phyloP scores from a whole-genome alignment of 2,113 vertebrate species.

The Pholis gunnellus region DNA sequence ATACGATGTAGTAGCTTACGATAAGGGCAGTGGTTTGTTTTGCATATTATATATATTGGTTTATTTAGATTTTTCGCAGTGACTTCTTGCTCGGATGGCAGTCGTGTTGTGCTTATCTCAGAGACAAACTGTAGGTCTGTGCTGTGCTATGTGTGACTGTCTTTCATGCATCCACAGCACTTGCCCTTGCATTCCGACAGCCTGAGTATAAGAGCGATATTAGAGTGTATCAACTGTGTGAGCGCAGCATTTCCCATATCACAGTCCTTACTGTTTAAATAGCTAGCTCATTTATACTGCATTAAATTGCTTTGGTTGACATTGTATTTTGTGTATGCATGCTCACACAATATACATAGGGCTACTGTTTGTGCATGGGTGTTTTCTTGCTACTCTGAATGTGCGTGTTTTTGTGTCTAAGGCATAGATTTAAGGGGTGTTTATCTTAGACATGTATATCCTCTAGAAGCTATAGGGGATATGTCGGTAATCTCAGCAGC shows the following conservation, averaged over 20 bases:
- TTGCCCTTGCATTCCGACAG: constrained; percentile 16
- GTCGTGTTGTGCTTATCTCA: constrained; percentile 16
- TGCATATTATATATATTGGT: not conserved
- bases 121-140: not conserved
- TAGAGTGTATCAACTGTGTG: constrained; percentile 42
- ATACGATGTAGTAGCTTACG: not conserved
- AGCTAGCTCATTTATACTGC: constrained; percentile 46
- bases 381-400: constrained; percentile 15
- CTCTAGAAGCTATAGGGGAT: constrained; percentile 63
- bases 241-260: constrained; percentile 33
- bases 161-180: constrained; percentile 8
- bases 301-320: constrained; percentile 30
- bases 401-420: constrained; percentile 43
- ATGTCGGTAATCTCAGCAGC: constrained; percentile 66
- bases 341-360: not conserved
- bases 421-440: constrained; percentile 42
- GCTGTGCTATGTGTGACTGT: not conserved
- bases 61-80: not conserved
- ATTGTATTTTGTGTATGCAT: constrained; percentile 1
- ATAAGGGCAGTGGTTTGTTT: constrained; percentile 1
- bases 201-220: constrained; percentile 17
- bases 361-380: not conserved
- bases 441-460: constrained; percentile 61
- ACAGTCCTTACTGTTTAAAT: constrained; percentile 36
- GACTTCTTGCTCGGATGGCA: not conserved